Evolutionary conservation across 1,140 invertebrate species (phyloP).

Genomic region (Heliconius eleuchia): DNA sequence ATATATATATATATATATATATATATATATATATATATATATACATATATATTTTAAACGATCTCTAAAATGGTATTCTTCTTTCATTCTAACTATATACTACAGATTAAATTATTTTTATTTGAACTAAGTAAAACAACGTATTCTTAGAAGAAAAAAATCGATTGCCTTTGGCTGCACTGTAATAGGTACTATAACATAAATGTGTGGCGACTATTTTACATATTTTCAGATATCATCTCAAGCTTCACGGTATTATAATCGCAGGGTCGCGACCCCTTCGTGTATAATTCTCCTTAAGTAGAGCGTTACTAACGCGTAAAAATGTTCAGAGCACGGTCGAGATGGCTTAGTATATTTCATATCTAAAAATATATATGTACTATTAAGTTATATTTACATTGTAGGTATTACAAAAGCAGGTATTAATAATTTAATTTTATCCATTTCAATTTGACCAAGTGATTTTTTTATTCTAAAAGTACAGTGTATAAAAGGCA

Average conservation of each 20-base stretch:
- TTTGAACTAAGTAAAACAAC: background rate
- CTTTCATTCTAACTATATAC: too few relatives aligned
- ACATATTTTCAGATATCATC: slow-evolving; percentile 37
- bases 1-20: too few relatives aligned
- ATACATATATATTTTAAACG: too few relatives aligned
- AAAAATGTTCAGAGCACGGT: slow-evolving; percentile 30
- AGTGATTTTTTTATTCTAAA: background rate
- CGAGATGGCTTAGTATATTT: slow-evolving; percentile 5
- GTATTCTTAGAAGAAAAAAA: background rate
- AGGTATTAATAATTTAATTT: background rate
- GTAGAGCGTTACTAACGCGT: slow-evolving; percentile 35
- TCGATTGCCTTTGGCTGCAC: slow-evolving; percentile 20
- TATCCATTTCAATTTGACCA: background rate
- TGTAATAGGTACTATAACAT: slow-evolving; percentile 24
- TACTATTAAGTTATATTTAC: background rate
- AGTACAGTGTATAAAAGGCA: background rate
- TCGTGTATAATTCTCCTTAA: slow-evolving; percentile 34
- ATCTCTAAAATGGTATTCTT: too few relatives aligned
- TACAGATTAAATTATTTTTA: too few relatives aligned
- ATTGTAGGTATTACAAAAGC: background rate
- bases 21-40: too few relatives aligned
- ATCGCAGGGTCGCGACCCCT: slow-evolving; percentile 29
- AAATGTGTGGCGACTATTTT: slow-evolving; percentile 29
- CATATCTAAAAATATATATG: background rate
- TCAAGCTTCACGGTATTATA: slow-evolving; percentile 34